These are phyloP conservation scores for Mylabris phalerata DNA, from an alignment of 1,140 invertebrate species.

Conservation along the genomic window DNA sequence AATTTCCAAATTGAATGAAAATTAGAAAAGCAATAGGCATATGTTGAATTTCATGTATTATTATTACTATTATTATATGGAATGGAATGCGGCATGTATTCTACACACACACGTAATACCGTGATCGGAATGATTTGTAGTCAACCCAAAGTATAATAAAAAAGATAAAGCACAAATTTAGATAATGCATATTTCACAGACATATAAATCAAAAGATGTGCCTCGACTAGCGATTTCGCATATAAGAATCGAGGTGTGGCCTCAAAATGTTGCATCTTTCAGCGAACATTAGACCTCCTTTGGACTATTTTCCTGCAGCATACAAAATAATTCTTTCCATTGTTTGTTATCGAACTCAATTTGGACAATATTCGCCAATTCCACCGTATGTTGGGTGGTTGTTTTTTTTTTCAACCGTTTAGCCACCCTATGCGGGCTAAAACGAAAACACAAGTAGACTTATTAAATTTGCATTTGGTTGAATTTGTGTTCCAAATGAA, in stretches of 20 bases:
- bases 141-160: conserved; percentile 32
- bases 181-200: conserved; percentile 38
- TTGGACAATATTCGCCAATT: no score
- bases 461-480: conserved; percentile 43
- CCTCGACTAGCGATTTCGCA: conserved; percentile 30
- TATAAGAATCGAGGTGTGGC: conserved; percentile 10
- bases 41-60: no score
- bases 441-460: conserved; percentile 28
- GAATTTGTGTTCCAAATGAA: conserved; percentile 43
- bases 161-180: conserved; percentile 37
- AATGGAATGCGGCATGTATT: neutral
- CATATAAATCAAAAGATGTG: conserved; percentile 37
- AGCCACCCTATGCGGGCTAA: neutral
- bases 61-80: no score
- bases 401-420: no score
- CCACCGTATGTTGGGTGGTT: no score
- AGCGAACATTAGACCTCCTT: neutral
- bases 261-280: conserved; percentile 1
- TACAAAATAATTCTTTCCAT: no score
- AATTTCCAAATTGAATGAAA: no score
- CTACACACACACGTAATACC: conserved; percentile 6
- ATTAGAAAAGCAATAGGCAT: no score
- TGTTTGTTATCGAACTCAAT: no score
- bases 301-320: no score
- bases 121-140: conserved; percentile 27